Percentiles rank a stretch among this genome's conserved stretches.
Evolutionary conservation across 2,113 vertebrate genomes (phyloP).

Genomic region (Hippocampus guttulatus): DNA sequence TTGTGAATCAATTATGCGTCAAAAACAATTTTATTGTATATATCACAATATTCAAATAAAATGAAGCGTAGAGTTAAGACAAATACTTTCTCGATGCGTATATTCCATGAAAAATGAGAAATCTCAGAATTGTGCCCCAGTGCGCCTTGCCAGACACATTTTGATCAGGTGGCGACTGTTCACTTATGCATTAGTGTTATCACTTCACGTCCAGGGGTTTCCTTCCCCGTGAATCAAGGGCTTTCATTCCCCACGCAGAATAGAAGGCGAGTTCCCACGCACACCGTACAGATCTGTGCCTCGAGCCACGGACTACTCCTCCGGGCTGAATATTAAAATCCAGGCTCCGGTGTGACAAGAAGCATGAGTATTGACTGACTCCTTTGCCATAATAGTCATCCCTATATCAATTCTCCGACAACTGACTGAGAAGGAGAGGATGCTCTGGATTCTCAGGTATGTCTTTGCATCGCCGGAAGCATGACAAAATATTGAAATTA

Average conservation of each 20-base stretch:
- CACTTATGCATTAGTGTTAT: constrained; percentile 51
- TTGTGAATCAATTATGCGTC: not conserved
- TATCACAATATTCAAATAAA: not conserved
- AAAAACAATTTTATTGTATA: not conserved
- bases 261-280: constrained; percentile 51
- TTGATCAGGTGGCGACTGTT: constrained; percentile 50
- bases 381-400: constrained; percentile 31
- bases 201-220: constrained; percentile 69
- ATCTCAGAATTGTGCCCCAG: not conserved
- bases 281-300: constrained; percentile 42
- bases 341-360: constrained; percentile 42
- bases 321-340: constrained; percentile 15
- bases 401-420: constrained; percentile 52
- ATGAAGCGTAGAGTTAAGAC: not conserved
- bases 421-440: constrained; percentile 12
- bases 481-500: constrained; percentile 16
- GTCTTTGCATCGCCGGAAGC: constrained; percentile 27
- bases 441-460: constrained; percentile 61
- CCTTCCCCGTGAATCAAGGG: constrained; percentile 70
- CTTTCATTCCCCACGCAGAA: constrained; percentile 58
- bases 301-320: constrained; percentile 36
- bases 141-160: constrained; percentile 23
- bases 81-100: not conserved
- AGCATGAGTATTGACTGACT: constrained; percentile 63
- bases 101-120: no score